Conservation (phyloP, 1,140 invertebrate species). For the Bombus cullumanus region DNA sequence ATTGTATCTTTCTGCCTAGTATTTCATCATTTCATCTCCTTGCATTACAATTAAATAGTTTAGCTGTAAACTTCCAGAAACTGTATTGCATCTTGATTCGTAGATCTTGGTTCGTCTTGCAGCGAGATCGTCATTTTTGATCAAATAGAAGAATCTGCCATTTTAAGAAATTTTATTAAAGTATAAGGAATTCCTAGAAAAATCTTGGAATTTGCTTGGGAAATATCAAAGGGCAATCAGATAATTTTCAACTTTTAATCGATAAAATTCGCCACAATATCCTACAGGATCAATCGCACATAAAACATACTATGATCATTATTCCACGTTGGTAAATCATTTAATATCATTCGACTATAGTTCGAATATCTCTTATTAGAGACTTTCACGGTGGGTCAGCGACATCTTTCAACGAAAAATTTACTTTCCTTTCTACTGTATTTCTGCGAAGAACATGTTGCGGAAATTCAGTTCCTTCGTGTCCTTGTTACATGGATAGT, state of each 20-base stretch:
- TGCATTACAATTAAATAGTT: conserved; percentile 18
- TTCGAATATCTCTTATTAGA: background rate
- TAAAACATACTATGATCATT: background rate
- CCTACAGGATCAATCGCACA: background rate
- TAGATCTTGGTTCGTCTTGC: too few relatives aligned
- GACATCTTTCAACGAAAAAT: conserved; percentile 20
- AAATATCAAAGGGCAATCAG: background rate
- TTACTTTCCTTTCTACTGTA: conserved; percentile 42
- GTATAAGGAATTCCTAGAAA: background rate
- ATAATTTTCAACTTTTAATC: background rate
- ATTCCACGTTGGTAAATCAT: background rate
- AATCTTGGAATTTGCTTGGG: background rate
- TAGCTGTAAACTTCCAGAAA: background rate
- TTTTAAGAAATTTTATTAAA: background rate
- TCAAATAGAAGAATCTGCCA: background rate
- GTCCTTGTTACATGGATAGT: conserved; percentile 13
- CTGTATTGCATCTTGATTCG: background rate
- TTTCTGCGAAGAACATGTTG: conserved; percentile 10
- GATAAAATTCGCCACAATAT: background rate
- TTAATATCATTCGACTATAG: background rate
- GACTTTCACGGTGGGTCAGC: conserved; percentile 17
- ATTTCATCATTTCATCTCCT: conserved; percentile 21
- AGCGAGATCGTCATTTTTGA: background rate
- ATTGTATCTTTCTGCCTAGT: background rate
- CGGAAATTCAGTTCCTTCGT: conserved; percentile 3